Conservation (phyloP, 1,140 invertebrate species). For the Sitophilus oryzae region DNA sequence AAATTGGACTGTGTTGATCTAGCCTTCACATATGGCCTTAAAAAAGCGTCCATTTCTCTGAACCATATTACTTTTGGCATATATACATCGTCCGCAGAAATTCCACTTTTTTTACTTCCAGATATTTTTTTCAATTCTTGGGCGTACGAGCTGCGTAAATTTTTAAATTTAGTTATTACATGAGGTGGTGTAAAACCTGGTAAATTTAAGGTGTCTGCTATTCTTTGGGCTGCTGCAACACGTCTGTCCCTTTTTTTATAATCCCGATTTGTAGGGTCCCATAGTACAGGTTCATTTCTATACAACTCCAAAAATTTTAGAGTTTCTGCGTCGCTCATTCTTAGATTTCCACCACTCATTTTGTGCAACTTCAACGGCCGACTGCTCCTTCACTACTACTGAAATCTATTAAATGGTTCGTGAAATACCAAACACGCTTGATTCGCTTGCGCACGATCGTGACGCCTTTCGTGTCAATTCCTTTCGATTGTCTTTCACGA, state of each 20-base stretch:
- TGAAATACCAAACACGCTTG: no score
- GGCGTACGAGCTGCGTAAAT: slow-evolving; percentile 19
- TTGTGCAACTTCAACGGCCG: no score
- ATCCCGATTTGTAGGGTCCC: slow-evolving; percentile 15
- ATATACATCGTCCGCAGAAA: slow-evolving; percentile 29
- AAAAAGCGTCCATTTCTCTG: slow-evolving; percentile 14
- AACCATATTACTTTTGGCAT: slow-evolving; percentile 27
- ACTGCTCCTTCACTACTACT: no score
- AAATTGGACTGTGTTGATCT: slow-evolving; percentile 11
- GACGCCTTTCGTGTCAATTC: no score
- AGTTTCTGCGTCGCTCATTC: slow-evolving; percentile 16
- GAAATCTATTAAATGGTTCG: no score
- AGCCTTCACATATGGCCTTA: slow-evolving; percentile 13
- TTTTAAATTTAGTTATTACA: slow-evolving; percentile 25
- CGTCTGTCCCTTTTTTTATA: slow-evolving; percentile 18
- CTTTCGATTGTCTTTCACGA: no score
- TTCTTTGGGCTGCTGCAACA: slow-evolving; percentile 20
- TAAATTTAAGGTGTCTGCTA: slow-evolving; percentile 13
- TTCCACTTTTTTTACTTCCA: slow-evolving; percentile 27
- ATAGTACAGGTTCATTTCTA: slow-evolving; percentile 17
- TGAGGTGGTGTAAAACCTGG: slow-evolving; percentile 14
- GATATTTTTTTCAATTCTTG: slow-evolving; percentile 36
- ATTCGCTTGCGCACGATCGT: no score
- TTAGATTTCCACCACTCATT: no score
- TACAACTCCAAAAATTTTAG: slow-evolving; percentile 18